phyloP scores from a whole-genome alignment of 2,113 vertebrate genomes.

The Siniperca knerii region DNA sequence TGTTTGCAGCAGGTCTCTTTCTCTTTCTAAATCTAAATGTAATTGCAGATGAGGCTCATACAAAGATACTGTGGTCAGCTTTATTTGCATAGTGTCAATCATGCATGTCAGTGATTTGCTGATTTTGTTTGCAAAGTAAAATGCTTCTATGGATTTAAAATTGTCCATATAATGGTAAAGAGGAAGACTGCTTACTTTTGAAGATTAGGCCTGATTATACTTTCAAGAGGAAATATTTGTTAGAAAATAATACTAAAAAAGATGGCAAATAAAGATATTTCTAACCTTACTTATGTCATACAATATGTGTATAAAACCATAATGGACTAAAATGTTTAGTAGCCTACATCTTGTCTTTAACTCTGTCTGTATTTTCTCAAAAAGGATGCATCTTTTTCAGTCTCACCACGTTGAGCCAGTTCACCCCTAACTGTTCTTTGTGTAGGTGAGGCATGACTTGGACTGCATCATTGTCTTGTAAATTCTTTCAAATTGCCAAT shows the following conservation, averaged over 20 bases:
- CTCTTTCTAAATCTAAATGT: conserved; percentile 11
- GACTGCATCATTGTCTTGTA: conserved; percentile 57
- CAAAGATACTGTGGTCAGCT: conserved; percentile 3
- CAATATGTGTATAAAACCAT: not conserved
- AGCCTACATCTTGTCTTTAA: not conserved
- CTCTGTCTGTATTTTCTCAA: not conserved
- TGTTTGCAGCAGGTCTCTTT: conserved; percentile 16
- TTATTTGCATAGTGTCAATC: conserved; percentile 4
- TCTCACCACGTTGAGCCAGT: not conserved
- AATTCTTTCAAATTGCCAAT: conserved; percentile 66
- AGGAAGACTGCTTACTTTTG: conserved; percentile 1
- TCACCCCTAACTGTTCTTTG: conserved; percentile 28
- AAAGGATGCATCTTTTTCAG: not conserved
- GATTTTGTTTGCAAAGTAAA: conserved; percentile 15
- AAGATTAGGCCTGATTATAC: not conserved
- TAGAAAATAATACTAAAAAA: not conserved
- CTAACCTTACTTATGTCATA: not conserved
- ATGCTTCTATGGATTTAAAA: not conserved
- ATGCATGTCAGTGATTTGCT: conserved; percentile 14
- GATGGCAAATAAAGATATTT: not conserved
- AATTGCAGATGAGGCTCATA: conserved; percentile 11
- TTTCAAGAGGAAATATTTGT: not conserved
- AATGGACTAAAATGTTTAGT: not conserved
- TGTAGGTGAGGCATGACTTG: conserved; percentile 39
- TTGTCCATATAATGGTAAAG: not conserved